phyloP scores from a whole-genome alignment of 2,888 invertebrate genomes.

The Perizoma flavofasciatum region DNA sequence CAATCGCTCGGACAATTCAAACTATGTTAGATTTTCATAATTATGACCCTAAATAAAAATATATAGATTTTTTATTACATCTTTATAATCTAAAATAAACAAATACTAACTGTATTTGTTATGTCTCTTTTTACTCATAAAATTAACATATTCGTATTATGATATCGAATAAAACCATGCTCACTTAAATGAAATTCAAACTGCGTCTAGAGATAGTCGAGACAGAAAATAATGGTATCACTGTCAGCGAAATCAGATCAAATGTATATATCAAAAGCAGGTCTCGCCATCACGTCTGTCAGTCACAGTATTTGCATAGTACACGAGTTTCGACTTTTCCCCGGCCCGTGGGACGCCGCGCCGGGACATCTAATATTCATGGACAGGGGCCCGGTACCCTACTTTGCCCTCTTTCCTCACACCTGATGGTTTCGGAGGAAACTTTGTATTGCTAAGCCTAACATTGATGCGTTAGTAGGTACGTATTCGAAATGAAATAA shows the following conservation, averaged over 20 bases:
- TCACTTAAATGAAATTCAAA: no score
- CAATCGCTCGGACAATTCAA: not conserved
- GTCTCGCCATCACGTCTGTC: slow-evolving; percentile 27
- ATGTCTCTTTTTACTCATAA: no score
- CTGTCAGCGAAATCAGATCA: slow-evolving; percentile 23
- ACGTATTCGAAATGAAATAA: not conserved
- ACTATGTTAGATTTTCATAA: not conserved
- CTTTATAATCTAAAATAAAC: no score
- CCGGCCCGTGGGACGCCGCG: slow-evolving; percentile 35
- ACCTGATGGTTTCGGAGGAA: slow-evolving; percentile 24
- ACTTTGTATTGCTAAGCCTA: slow-evolving; percentile 26
- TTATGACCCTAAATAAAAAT: not conserved
- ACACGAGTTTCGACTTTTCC: slow-evolving; percentile 52
- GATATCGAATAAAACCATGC: no score
- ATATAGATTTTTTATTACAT: not conserved
- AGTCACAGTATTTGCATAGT: slow-evolving; percentile 49
- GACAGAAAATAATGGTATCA: not conserved
- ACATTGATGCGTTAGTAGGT: slow-evolving; percentile 13
- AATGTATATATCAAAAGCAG: slow-evolving; percentile 21
- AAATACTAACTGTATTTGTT: no score
- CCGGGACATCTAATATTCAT: slow-evolving; percentile 73
- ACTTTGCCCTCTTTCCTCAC: slow-evolving; percentile 35
- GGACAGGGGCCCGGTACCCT: slow-evolving; percentile 47
- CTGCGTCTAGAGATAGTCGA: no score
- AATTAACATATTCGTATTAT: no score